phyloP scores from a whole-genome alignment of 2,888 invertebrate species.

The Disparrhopalites patrizii region DNA sequence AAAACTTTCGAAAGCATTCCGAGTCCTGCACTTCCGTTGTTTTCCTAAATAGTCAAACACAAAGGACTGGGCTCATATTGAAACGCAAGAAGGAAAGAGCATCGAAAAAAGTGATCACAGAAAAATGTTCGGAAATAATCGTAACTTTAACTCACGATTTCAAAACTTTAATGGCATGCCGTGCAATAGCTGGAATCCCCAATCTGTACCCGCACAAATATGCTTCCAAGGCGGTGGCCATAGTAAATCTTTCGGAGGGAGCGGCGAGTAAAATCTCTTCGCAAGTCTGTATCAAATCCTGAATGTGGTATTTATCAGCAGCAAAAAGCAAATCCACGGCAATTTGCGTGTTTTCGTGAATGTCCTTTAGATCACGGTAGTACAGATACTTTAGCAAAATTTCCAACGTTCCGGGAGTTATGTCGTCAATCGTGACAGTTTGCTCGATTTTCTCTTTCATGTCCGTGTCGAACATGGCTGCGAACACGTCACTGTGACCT shows the following conservation, averaged over 20 bases:
- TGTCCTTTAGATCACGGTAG: constrained; percentile 14
- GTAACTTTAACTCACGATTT: constrained; percentile 12
- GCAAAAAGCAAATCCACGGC: constrained; percentile 16
- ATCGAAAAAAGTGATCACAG: too few species aligned
- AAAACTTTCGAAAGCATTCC: constrained; percentile 8
- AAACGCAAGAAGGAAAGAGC: too few species aligned
- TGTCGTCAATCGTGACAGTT: constrained; percentile 11
- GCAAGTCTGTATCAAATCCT: constrained; percentile 11
- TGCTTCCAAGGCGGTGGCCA: constrained; percentile 1
- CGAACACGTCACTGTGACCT: constrained; percentile 20
- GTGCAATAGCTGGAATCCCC: background rate
- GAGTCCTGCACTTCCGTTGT: constrained; percentile 1
- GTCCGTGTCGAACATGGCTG: constrained; percentile 17
- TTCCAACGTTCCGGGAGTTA: background rate
- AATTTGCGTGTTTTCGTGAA: constrained; percentile 11
- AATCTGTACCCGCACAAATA: constrained; percentile 5
- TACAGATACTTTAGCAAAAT: constrained; percentile 18
- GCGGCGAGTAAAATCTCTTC: constrained; percentile 4
- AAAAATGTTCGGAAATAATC: background rate
- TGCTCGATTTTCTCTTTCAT: constrained; percentile 8
- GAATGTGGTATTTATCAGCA: constrained; percentile 19
- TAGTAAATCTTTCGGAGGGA: constrained; percentile 1
- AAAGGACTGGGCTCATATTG: too few species aligned
- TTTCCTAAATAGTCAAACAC: constrained; percentile 4
- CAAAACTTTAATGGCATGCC: constrained; percentile 16